Base-by-base conservation (phyloP, 37 sponge, comb jelly and placozoan genomes). In the Crambe crambe region DNA sequence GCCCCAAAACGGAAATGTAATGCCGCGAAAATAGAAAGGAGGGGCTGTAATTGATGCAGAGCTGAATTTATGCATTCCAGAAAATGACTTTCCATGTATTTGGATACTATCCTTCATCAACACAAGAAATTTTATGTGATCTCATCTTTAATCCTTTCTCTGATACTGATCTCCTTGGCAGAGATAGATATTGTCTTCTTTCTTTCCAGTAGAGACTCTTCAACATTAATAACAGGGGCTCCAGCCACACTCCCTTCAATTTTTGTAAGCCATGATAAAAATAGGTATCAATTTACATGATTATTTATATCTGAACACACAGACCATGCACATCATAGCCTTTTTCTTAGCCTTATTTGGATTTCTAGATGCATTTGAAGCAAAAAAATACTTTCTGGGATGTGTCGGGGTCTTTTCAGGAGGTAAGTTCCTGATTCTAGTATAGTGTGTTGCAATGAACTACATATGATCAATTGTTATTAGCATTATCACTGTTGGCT, bases 391-490 rank as follows among this genome's bases (percentile, higher is more conserved):
- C 25, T 57, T 51, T 18, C 40, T 69, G 56, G 15, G 41, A 32
- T 54, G 35, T 22, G 22, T 80, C 15, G 30, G 69, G 2, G 32
- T 47, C 4, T n/a, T 37, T 37, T 25, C 80, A 12, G 80, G 80
- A 80, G 80, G 80, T 80, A 51, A 57, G 70, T 42, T 18, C 8
- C n/a, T n/a, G n/a, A n/a, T n/a, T n/a, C n/a, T n/a, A n/a, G n/a
- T n/a, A n/a, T n/a, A n/a, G n/a, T n/a, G n/a, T n/a, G n/a, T n/a
- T n/a, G n/a, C n/a, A n/a, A n/a, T n/a, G n/a, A n/a, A n/a, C n/a
- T n/a, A n/a, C n/a, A n/a, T n/a, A n/a, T n/a, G n/a, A n/a, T n/a
- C n/a, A n/a, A n/a, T n/a, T n/a, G n/a, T n/a, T n/a, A n/a, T 3
- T 26, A 80, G 80, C 70, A 37, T 56, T 80, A 1, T 56, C 80